Evolutionary conservation across 1,140 invertebrate genomes (phyloP), one percentile per base, ranked within the genome.

Genomic region (Nephotettix cincticeps): DNA sequence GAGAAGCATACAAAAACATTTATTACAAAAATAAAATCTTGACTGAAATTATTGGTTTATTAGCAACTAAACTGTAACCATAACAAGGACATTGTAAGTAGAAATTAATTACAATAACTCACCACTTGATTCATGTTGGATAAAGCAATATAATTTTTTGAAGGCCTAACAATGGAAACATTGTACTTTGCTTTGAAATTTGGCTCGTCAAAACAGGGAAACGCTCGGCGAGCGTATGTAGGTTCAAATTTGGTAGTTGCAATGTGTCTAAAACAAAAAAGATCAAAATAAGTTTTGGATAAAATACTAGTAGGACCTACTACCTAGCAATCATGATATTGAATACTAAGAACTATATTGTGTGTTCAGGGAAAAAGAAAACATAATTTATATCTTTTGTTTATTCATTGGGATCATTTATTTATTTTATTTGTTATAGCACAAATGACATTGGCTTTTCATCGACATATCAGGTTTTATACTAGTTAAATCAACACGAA

Each of bases 171-270:
- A 0, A 98, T 77, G 6, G 89, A 88, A 13, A 97, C 87, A 28
- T 85, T 87, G 83, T 92, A 99, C 71, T 89, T 89, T 0, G 96
- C 93, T 83, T 99, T 99, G 76, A 97, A 90, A 36, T 89, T 86
- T 0, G 97, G 97, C 79, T 99, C 97, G 82, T 99, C 97, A 79
- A 97, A 97, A 80, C 96, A 98, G 0, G 97, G 96, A 78, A 97
- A 98, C 0, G 93, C 92, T 80, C 90, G 86, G 29, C 96, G 86
- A 0, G 96, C 96, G 84, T 96, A 94, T 0, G 94, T 97, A 0
- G 96, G 92, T 78, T 98, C 92, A 78, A 99, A 96, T 81, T 98
- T 97, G 0, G 94, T 92, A 0, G 93, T 93, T 11, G 93, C 93
- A 73, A 97, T 89, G 69, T 82, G 85, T 77, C 94, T 96, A 77